A percentile compares a stretch with the other conserved stretches of the same genome.
phyloP scores from a whole-genome alignment of 2,888 invertebrate species.

The Dryocosmus kuriphilus region DNA sequence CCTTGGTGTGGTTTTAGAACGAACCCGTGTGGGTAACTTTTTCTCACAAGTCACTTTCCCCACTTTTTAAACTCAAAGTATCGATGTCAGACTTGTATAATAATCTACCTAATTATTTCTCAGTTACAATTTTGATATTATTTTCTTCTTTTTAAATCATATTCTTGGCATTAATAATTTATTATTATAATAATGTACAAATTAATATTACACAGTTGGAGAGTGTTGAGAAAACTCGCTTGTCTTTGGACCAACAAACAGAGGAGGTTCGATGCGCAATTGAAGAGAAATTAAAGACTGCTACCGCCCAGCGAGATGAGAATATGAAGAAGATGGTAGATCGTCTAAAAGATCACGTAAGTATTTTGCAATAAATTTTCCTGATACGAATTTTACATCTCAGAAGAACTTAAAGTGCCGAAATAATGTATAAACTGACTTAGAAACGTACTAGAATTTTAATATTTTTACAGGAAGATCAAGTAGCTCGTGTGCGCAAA shows the following conservation, averaged over 20 bases:
- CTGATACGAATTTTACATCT: slow-evolving; percentile 38
- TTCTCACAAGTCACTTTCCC: no score
- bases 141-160: background rate
- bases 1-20: no score
- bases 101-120: background rate
- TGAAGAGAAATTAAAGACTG: slow-evolving; percentile 92
- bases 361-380: slow-evolving; percentile 73
- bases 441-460: slow-evolving; percentile 46
- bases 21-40: no score
- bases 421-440: background rate
- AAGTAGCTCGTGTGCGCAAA: slow-evolving; percentile 85
- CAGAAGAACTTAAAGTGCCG: background rate
- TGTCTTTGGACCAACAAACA: slow-evolving; percentile 91
- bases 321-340: slow-evolving; percentile 95
- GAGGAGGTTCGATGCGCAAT: slow-evolving; percentile 91
- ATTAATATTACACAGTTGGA: slow-evolving; percentile 72
- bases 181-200: background rate
- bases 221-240: slow-evolving; percentile 83
- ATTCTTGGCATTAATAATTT: background rate
- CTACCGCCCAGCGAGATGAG: slow-evolving; percentile 92
- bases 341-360: slow-evolving; percentile 94
- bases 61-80: background rate
- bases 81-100: no score
- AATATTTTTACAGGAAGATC: slow-evolving; percentile 82
- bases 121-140: background rate